Evolutionary conservation across 2,888 invertebrate genomes (phyloP).

Genomic region (Epiblema foenella): DNA sequence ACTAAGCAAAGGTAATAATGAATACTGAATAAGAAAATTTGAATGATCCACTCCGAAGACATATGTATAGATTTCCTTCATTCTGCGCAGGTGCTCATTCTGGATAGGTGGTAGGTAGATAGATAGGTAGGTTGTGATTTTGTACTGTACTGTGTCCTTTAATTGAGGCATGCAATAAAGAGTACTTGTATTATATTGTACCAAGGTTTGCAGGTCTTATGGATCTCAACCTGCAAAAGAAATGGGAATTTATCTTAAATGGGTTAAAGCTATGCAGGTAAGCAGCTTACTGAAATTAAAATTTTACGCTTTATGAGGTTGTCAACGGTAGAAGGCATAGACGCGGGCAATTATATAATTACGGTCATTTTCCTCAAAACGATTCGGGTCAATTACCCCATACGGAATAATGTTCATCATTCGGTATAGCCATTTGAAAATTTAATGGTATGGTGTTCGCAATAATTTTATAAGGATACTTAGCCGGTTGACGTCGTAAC

Average conservation of each 20-base stretch:
- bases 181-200: no score
- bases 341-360: conserved; percentile 24
- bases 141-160: no score
- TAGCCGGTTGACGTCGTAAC: background rate
- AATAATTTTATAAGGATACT: conserved; percentile 22
- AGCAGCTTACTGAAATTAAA: conserved; percentile 26
- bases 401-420: conserved; percentile 16
- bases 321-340: conserved; percentile 32
- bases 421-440: conserved; percentile 4
- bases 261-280: background rate
- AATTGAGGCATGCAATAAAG: no score
- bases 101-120: no score
- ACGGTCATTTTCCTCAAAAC: conserved; percentile 19
- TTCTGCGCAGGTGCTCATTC: no score
- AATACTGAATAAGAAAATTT: no score
- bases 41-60: no score
- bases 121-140: no score
- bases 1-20: no score
- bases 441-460: conserved; percentile 11
- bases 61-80: no score
- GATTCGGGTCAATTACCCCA: conserved; percentile 16
- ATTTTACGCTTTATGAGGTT: conserved; percentile 32
- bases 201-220: background rate
- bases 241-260: background rate
- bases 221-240: background rate